A percentile compares a stretch with the other conserved stretches of the same genome.
Conservation (phyloP, 2,797 vertebrate species). For the Sylvilagus floridanus region DNA sequence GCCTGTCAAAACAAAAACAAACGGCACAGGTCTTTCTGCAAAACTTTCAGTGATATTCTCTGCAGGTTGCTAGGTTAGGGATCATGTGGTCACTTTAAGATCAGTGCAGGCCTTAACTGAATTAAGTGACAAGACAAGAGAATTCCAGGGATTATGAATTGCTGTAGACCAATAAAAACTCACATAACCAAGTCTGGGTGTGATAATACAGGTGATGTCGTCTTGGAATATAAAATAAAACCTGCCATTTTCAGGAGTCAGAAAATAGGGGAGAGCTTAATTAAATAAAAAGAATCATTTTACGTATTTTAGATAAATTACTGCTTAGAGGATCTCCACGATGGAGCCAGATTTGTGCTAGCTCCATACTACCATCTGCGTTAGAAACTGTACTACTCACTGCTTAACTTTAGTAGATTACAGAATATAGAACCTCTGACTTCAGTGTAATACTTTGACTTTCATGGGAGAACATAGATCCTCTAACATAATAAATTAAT, state of each 20-base stretch:
- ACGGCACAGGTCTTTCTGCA: not conserved
- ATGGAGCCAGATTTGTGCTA: conserved; percentile 23
- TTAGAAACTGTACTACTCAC: conserved; percentile 43
- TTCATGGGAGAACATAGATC: conserved; percentile 59
- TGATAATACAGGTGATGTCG: conserved; percentile 38
- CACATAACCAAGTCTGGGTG: conserved; percentile 43
- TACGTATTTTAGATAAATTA: conserved; percentile 64
- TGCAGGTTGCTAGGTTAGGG: conserved; percentile 33
- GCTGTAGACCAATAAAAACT: conserved; percentile 58
- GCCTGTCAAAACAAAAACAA: too few species aligned
- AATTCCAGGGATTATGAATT: conserved; percentile 50
- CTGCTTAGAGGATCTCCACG: not conserved
- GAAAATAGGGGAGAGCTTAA: conserved; percentile 52
- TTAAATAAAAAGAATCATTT: conserved; percentile 62
- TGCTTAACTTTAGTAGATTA: conserved; percentile 43
- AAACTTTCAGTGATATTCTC: conserved; percentile 22
- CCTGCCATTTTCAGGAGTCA: conserved; percentile 45
- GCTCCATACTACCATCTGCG: conserved; percentile 27
- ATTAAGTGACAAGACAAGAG: conserved; percentile 70
- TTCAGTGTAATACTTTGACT: conserved; percentile 65
- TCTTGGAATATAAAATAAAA: conserved; percentile 69
- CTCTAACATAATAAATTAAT: conserved; percentile 69
- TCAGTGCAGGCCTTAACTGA: conserved; percentile 68
- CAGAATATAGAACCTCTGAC: conserved; percentile 64
- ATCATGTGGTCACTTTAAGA: conserved; percentile 49